These are phyloP conservation scores for Pantelozetes paolii DNA, from an alignment of 2,888 invertebrate genomes.

Conservation along the genomic window DNA sequence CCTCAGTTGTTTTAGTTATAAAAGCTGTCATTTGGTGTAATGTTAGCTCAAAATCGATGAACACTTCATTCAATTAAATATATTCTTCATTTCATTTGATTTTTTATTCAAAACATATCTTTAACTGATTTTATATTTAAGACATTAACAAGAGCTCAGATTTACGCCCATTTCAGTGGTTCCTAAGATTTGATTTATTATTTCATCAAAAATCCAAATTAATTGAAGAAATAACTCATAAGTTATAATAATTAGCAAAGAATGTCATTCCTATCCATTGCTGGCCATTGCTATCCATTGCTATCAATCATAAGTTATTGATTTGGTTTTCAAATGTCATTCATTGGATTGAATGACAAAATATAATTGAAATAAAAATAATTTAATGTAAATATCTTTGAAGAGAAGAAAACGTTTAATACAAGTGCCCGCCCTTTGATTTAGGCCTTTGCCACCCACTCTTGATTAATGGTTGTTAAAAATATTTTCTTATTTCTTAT, in stretches of 20 bases:
- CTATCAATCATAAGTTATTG: too few species aligned
- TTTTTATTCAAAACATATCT: neutral
- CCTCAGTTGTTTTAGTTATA: neutral
- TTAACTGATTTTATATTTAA: neutral
- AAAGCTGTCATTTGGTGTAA: neutral
- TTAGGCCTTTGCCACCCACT: constrained; percentile 15
- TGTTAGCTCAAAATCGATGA: neutral
- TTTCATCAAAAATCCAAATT: neutral
- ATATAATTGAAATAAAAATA: neutral
- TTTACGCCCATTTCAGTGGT: neutral
- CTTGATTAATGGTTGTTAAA: constrained; percentile 16
- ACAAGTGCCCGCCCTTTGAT: constrained; percentile 16
- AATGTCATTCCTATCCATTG: neutral
- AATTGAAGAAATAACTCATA: neutral
- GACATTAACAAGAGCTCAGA: neutral
- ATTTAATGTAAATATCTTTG: neutral
- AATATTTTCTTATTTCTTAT: constrained; percentile 20
- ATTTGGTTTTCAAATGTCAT: neutral
- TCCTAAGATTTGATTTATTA: neutral
- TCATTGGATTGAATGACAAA: neutral
- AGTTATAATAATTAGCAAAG: neutral
- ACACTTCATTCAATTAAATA: neutral
- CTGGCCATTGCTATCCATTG: too few species aligned
- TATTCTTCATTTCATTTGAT: too few species aligned
- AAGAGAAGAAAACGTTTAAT: neutral